Evolutionary conservation across 2,113 vertebrate species (phyloP).

Genomic region (Mastomys natalensis): DNA sequence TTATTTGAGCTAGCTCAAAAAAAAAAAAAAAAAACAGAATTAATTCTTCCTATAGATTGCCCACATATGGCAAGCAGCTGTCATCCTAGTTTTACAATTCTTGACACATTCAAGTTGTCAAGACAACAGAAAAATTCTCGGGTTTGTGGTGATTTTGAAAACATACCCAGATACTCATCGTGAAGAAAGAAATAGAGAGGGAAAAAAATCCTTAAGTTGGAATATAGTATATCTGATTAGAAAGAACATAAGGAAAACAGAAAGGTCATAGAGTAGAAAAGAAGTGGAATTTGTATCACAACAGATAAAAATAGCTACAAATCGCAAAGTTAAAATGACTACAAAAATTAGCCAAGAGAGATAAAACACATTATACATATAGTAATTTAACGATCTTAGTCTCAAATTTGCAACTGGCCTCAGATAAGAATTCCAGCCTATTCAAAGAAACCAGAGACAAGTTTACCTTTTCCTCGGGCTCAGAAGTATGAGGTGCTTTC

Average conservation of each 20-base stretch:
- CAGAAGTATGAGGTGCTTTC: not conserved
- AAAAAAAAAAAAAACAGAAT: not conserved
- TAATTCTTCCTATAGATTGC: not conserved
- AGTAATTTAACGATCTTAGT: not conserved
- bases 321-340: not conserved
- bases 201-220: not conserved
- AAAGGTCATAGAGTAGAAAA: not conserved
- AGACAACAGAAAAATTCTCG: constrained; percentile 38
- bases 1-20: not conserved
- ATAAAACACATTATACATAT: not conserved
- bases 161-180: not conserved
- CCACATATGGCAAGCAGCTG: not conserved
- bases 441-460: not conserved
- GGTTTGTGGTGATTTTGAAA: constrained; percentile 20
- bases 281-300: not conserved
- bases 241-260: not conserved
- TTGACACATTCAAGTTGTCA: constrained; percentile 28
- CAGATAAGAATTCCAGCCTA: not conserved
- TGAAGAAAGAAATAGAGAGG: not conserved
- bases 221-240: not conserved
- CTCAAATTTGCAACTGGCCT: not conserved
- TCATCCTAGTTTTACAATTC: not conserved
- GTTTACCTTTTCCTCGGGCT: not conserved
- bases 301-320: not conserved
- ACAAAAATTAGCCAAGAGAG: not conserved